phyloP scores from a whole-genome alignment of 2,113 vertebrate species.

The Microcebus jonahi region DNA sequence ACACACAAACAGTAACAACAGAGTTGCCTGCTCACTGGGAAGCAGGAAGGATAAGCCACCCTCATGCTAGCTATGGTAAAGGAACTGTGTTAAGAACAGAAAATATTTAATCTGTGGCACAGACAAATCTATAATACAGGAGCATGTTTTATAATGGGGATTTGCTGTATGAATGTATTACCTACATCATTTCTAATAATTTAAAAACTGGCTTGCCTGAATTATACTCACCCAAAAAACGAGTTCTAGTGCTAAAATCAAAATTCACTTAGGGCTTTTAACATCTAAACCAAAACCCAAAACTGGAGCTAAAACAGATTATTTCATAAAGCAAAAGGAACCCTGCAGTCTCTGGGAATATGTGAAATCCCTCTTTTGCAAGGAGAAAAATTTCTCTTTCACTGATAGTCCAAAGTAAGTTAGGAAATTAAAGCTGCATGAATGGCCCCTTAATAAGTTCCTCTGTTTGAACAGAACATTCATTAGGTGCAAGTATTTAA shows the following conservation, averaged over 20 bases:
- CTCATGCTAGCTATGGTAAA: neutral
- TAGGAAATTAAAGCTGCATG: neutral
- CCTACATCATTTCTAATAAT: neutral
- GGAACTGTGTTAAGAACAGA: neutral
- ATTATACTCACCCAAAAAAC: neutral
- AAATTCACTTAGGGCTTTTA: slow-evolving; percentile 14
- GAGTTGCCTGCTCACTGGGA: neutral
- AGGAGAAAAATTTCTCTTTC: neutral
- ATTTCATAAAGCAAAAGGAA: neutral
- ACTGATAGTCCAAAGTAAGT: neutral
- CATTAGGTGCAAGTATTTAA: slow-evolving; percentile 5
- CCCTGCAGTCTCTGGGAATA: neutral
- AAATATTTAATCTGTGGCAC: neutral
- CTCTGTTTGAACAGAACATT: neutral
- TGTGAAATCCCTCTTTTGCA: neutral
- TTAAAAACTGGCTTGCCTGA: slow-evolving; percentile 6
- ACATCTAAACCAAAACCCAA: neutral
- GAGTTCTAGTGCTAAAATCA: neutral
- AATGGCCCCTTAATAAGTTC: neutral
- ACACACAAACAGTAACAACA: neutral
- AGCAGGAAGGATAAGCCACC: neutral
- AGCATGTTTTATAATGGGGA: neutral
- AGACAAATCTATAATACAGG: neutral
- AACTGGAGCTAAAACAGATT: neutral
- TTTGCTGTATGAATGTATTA: neutral